Evolutionary conservation across 2,113 vertebrate species (phyloP).

Genomic region (Lates calcarifer): DNA sequence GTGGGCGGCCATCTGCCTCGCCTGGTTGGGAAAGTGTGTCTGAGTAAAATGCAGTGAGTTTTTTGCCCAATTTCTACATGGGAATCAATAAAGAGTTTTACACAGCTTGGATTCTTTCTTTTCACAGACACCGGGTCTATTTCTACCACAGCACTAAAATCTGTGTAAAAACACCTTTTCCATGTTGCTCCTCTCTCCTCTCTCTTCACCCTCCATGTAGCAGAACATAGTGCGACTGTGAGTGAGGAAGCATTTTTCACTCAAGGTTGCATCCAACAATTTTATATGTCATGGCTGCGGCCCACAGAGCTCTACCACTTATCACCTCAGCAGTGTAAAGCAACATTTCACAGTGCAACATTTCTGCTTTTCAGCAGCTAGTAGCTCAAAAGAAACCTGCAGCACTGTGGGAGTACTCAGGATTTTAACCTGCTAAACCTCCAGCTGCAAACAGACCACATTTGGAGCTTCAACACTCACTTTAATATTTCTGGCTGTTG

Average conservation of each 20-base stretch:
- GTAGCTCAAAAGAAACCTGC: slow-evolving; percentile 6
- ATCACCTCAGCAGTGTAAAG: slow-evolving; percentile 21
- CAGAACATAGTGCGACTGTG: not conserved
- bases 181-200: not conserved
- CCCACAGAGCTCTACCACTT: slow-evolving; percentile 15
- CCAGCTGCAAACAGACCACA: not conserved
- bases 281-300: slow-evolving; percentile 33
- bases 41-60: too few relatives aligned
- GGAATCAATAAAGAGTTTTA: not conserved
- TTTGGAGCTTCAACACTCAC: not conserved
- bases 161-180: slow-evolving; percentile 8
- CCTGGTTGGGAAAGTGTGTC: too few relatives aligned
- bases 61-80: not conserved
- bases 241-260: slow-evolving; percentile 32
- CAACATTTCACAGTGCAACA: slow-evolving; percentile 32
- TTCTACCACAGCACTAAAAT: not conserved
- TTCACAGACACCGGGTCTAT: not conserved
- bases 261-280: slow-evolving; percentile 39
- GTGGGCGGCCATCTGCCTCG: too few relatives aligned
- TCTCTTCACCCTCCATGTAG: slow-evolving; percentile 8
- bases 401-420: not conserved
- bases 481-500: not conserved
- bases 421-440: slow-evolving; percentile 1
- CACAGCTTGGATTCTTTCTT: not conserved
- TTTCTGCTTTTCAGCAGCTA: slow-evolving; percentile 36